Percentiles rank a stretch among this genome's conserved stretches.
phyloP scores from a whole-genome alignment of 2,888 invertebrate species.

The Matsumyia berberina region DNA sequence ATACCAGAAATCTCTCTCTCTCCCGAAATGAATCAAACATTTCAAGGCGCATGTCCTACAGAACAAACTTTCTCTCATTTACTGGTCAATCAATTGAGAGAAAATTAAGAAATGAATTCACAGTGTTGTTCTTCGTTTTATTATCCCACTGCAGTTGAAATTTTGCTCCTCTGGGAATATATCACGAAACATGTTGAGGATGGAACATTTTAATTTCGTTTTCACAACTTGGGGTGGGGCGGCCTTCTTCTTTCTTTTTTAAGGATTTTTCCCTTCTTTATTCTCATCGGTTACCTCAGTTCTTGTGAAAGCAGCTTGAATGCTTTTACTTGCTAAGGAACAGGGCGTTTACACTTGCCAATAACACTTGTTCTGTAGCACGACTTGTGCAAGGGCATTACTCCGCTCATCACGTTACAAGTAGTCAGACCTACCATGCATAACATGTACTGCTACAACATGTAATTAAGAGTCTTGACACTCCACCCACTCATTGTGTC shows the following conservation, averaged over 20 bases:
- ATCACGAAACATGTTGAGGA: slow-evolving; percentile 2
- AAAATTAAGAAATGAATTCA: slow-evolving; percentile 47
- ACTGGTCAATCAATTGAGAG: slow-evolving; percentile 56
- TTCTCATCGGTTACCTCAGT: no score
- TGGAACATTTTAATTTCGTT: neutral
- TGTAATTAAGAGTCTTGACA: slow-evolving; percentile 58
- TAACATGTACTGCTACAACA: slow-evolving; percentile 19
- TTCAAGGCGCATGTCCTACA: slow-evolving; percentile 42
- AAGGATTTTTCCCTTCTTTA: no score
- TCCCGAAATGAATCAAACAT: slow-evolving; percentile 15
- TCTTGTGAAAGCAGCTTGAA: no score
- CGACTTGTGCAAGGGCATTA: neutral
- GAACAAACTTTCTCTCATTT: slow-evolving; percentile 18
- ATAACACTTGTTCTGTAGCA: neutral
- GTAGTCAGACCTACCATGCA: slow-evolving; percentile 11
- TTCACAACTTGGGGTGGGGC: slow-evolving; percentile 24
- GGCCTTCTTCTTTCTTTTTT: no score
- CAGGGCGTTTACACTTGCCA: neutral
- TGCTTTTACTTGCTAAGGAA: no score
- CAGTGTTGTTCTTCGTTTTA: slow-evolving; percentile 47
- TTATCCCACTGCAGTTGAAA: slow-evolving; percentile 50
- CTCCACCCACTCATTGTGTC: slow-evolving; percentile 61
- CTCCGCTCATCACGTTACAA: neutral
- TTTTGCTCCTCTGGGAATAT: slow-evolving; percentile 36
- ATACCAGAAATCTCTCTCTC: slow-evolving; percentile 5